Conservation (phyloP, 2,888 invertebrate species). For the Dolichomitus sp. region DNA sequence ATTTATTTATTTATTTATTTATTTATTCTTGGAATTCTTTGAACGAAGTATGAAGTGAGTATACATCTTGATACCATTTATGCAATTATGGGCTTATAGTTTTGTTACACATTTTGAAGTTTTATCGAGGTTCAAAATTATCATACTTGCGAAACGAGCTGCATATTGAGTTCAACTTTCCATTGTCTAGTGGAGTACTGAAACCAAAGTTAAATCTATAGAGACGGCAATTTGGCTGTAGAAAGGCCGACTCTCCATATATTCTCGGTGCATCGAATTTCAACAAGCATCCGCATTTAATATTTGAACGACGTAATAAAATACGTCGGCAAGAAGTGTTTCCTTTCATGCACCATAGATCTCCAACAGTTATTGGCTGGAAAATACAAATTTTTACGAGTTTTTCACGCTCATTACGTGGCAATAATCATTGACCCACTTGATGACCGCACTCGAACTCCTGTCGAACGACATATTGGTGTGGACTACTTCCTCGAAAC, state of each 20-base stretch:
- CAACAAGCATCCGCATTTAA: neutral
- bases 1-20: too few species aligned
- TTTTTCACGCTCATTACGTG: neutral
- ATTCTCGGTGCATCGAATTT: neutral
- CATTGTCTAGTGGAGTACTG: neutral
- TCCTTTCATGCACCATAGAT: neutral
- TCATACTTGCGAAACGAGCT: neutral
- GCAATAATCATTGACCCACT: constrained; percentile 13
- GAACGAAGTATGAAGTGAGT: neutral
- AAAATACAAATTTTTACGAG: constrained; percentile 2
- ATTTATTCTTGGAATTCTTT: neutral
- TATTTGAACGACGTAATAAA: neutral
- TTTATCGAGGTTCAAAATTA: neutral
- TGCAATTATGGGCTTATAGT: neutral
- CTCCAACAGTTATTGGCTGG: neutral
- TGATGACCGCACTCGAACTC: neutral
- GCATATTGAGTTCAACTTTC: neutral
- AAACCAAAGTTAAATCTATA: neutral
- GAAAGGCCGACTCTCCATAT: neutral
- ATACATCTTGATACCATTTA: neutral
- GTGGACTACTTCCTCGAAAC: constrained; percentile 10
- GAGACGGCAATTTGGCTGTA: neutral
- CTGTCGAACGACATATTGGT: constrained; percentile 6
- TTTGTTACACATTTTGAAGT: too few species aligned
- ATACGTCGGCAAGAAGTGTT: neutral